A percentile compares a stretch with the other conserved stretches of the same genome.
Conservation (phyloP, 2,113 vertebrate species). For the Hylia prasina region DNA sequence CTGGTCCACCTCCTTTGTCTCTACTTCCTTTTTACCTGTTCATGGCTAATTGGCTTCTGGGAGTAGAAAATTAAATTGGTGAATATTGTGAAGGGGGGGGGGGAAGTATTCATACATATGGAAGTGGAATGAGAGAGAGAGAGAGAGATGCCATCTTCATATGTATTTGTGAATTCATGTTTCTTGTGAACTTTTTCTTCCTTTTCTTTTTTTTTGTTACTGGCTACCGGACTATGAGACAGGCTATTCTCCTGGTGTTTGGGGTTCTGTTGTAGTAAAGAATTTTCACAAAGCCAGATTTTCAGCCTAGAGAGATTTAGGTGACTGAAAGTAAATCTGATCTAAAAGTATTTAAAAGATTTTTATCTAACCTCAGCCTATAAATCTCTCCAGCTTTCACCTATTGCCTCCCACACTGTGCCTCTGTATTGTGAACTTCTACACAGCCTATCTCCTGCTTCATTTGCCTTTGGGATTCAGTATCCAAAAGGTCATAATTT, state of each 20-base stretch:
- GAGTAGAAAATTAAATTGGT: conserved; percentile 23
- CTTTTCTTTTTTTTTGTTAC: background rate
- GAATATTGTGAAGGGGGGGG: background rate
- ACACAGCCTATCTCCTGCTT: background rate
- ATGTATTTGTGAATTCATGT: background rate
- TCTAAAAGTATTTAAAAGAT: conserved; percentile 7
- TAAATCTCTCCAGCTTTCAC: background rate
- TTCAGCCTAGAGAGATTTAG: background rate
- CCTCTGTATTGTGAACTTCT: background rate
- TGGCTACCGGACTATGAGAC: background rate
- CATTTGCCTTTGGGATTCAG: background rate
- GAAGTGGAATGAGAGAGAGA: background rate
- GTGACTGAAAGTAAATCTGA: background rate
- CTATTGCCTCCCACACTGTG: background rate
- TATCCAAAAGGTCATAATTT: background rate
- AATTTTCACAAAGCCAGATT: background rate
- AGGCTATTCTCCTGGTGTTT: background rate
- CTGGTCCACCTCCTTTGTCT: background rate
- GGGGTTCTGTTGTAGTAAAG: background rate
- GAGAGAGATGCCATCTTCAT: background rate
- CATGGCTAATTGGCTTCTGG: conserved; percentile 35
- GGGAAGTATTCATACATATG: too few species aligned
- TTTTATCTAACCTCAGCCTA: background rate
- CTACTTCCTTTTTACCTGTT: conserved; percentile 2
- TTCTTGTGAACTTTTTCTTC: background rate